Evolutionary conservation across 2,888 invertebrate species (phyloP).

Genomic region (Tetanocera ferruginea): DNA sequence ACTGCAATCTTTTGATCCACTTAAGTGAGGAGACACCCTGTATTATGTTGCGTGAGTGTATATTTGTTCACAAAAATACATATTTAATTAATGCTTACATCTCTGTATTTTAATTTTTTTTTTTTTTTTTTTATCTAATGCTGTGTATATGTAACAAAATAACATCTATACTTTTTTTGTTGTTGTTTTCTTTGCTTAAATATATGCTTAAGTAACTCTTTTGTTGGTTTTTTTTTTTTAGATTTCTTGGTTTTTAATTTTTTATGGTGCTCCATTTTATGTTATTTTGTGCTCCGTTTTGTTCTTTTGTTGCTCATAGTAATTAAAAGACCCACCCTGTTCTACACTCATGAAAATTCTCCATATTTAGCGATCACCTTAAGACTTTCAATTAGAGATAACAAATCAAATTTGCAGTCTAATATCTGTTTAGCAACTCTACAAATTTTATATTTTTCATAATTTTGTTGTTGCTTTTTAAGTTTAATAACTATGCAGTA

Average conservation of each 20-base stretch:
- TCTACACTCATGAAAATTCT: too few species aligned
- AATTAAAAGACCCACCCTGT: too few species aligned
- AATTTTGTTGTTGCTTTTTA: neutral
- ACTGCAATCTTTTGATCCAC: too few species aligned
- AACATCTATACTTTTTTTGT: slow-evolving; percentile 28
- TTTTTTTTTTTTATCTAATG: slow-evolving; percentile 12
- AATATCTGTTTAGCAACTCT: neutral
- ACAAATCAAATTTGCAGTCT: too few species aligned
- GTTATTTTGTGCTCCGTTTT: slow-evolving; percentile 2
- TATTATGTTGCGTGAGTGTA: slow-evolving; percentile 49
- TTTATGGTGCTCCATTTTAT: slow-evolving; percentile 25
- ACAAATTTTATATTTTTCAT: neutral
- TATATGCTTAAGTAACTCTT: neutral
- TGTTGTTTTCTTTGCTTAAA: slow-evolving; percentile 9
- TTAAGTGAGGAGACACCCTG: neutral
- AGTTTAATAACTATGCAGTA: neutral
- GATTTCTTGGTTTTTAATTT: slow-evolving; percentile 4
- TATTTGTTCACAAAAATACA: slow-evolving; percentile 63
- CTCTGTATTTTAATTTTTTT: slow-evolving; percentile 24
- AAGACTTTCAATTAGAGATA: too few species aligned
- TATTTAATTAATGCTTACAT: slow-evolving; percentile 30
- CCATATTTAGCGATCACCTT: too few species aligned
- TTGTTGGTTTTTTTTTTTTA: neutral
- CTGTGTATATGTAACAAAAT: slow-evolving; percentile 36
- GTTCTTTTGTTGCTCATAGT: slow-evolving; percentile 16